A percentile compares a stretch with the other conserved stretches of the same genome.
These are phyloP conservation scores for Charaxes varanes DNA, from an alignment of 1,140 invertebrate genomes.

Conservation along the genomic window DNA sequence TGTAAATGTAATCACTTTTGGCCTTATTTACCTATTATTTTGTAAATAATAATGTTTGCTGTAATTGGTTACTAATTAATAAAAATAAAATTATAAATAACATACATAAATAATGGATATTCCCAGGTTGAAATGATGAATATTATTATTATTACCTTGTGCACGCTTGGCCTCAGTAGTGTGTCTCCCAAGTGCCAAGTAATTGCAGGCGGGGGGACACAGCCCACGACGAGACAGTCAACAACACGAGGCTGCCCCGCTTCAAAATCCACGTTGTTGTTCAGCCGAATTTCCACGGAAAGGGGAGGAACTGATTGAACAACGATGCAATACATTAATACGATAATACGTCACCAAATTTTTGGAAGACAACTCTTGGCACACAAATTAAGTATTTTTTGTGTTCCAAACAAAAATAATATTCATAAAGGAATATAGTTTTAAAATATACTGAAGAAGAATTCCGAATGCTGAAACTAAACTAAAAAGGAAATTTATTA, in stretches of 20 bases:
- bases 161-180: slow-evolving; percentile 40
- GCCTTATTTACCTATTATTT: too few species aligned
- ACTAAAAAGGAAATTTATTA: too few species aligned
- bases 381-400: too few species aligned
- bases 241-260: slow-evolving; percentile 56
- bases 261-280: slow-evolving; percentile 60
- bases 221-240: slow-evolving; percentile 60
- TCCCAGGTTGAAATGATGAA: not conserved
- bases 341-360: too few species aligned
- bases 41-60: too few species aligned
- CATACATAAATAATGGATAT: not conserved
- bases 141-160: slow-evolving; percentile 39
- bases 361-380: too few species aligned
- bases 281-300: slow-evolving; percentile 50
- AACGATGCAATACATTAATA: slow-evolving; percentile 5
- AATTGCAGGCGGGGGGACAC: slow-evolving; percentile 52
- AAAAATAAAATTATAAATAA: slow-evolving; percentile 1
- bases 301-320: slow-evolving; percentile 47
- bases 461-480: too few species aligned
- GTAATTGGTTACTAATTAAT: too few species aligned
- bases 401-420: too few species aligned
- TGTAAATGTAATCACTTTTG: too few species aligned
- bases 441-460: too few species aligned
- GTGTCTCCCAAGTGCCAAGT: slow-evolving; percentile 54
- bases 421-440: too few species aligned